Conservation (phyloP, 30 jellyfish, hydroid and myxozoan species). For the Turritopsis rubra region DNA sequence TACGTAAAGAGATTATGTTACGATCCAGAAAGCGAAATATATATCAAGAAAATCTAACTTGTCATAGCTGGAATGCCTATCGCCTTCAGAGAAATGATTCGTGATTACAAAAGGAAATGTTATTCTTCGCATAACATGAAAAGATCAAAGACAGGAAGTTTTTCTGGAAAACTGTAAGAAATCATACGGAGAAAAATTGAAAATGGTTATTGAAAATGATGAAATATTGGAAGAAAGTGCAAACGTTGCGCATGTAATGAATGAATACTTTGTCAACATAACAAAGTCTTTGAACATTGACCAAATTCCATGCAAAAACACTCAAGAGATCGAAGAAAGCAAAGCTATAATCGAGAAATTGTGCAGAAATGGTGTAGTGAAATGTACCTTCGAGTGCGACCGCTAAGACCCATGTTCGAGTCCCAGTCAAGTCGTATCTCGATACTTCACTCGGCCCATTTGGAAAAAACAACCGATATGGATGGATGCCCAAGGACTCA, state of each 20-base stretch:
- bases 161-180: too few relatives aligned
- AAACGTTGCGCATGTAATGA: not conserved
- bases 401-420: too few relatives aligned
- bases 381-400: too few relatives aligned
- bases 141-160: too few relatives aligned
- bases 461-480: too few relatives aligned
- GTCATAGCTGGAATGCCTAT: not conserved
- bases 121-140: not conserved
- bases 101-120: not conserved
- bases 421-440: too few relatives aligned
- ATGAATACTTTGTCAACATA: too few relatives aligned
- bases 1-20: constrained; percentile 5
- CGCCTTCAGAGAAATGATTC: constrained; percentile 8
- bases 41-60: not conserved
- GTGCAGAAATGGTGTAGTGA: too few relatives aligned
- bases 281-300: not conserved
- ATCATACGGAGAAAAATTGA: too few relatives aligned
- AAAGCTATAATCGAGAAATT: not conserved
- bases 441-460: too few relatives aligned
- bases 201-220: not conserved
- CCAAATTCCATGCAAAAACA: constrained; percentile 11
- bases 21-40: constrained; percentile 1
- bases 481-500: too few relatives aligned
- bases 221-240: constrained; percentile 5
- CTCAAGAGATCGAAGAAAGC: not conserved